Evolutionary conservation across 2,797 vertebrate species (phyloP).

Genomic region (Bucorvus abyssinicus): DNA sequence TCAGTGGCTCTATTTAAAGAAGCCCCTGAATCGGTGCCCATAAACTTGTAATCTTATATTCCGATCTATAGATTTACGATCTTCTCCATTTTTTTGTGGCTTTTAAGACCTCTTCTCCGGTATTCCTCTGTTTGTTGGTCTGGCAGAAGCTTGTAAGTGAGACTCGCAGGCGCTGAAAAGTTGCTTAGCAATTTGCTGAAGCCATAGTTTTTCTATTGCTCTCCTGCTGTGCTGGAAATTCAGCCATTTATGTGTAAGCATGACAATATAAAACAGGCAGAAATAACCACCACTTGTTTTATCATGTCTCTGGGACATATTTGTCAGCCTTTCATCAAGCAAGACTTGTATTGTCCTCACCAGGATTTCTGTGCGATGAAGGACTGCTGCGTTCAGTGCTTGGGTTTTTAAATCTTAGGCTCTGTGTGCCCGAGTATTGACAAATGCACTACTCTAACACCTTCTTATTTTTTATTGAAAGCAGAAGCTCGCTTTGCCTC

Average conservation of each 20-base stretch:
- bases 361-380: not conserved
- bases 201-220: not conserved
- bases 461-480: slow-evolving; percentile 32
- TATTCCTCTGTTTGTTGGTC: not conserved
- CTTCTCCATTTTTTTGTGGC: not conserved
- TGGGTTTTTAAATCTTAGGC: not conserved
- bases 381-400: not conserved
- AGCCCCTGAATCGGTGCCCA: not conserved
- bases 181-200: slow-evolving; percentile 25
- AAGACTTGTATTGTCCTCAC: not conserved
- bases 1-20: not conserved
- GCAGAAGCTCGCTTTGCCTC: not conserved
- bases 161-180: not conserved
- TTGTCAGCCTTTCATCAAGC: slow-evolving; percentile 21
- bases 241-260: slow-evolving; percentile 5
- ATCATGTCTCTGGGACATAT: not conserved
- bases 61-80: not conserved
- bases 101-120: not conserved
- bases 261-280: not conserved
- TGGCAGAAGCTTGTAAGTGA: not conserved
- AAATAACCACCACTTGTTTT: slow-evolving; percentile 17
- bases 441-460: not conserved
- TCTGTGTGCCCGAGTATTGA: not conserved
- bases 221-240: slow-evolving; percentile 38
- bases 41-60: not conserved